Conservation (phyloP, 2,888 invertebrate genomes). For the Eupeodes latifasciatus region DNA sequence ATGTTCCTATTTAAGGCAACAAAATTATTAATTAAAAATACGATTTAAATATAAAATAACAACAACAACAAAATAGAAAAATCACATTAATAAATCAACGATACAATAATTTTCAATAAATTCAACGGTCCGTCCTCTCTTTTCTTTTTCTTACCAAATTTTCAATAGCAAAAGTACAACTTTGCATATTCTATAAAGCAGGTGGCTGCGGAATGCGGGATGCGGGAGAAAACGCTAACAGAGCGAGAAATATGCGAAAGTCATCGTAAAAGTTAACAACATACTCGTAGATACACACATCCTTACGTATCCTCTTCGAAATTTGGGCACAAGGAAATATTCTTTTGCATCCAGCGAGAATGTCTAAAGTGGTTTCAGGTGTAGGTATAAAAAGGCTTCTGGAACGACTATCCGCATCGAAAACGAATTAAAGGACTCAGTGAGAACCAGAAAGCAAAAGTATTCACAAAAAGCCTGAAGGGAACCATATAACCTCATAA, state of each 20-base stretch:
- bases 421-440: slow-evolving; percentile 64
- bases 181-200: slow-evolving; percentile 40
- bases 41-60: not conserved
- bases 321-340: slow-evolving; percentile 24
- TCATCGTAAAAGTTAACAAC: slow-evolving; percentile 61
- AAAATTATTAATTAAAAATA: no score
- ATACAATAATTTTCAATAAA: slow-evolving; percentile 59
- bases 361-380: slow-evolving; percentile 65
- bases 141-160: slow-evolving; percentile 41
- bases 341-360: slow-evolving; percentile 29
- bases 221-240: slow-evolving; percentile 13
- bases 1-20: no score
- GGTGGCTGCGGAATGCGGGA: not conserved
- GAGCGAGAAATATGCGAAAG: slow-evolving; percentile 64
- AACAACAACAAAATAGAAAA: slow-evolving; percentile 11
- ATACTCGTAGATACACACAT: no score
- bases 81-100: slow-evolving; percentile 50
- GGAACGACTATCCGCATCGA: slow-evolving; percentile 19
- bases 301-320: not conserved
- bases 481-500: slow-evolving; percentile 53
- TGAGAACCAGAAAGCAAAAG: not conserved
- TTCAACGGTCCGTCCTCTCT: slow-evolving; percentile 56
- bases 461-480: slow-evolving; percentile 25
- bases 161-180: slow-evolving; percentile 12
- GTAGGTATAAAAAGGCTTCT: slow-evolving; percentile 53